Percentiles rank a stretch among this genome's conserved stretches.
These are phyloP conservation scores for Eristalis arbustorum DNA, from an alignment of 2,888 invertebrate species.

Conservation along the genomic window DNA sequence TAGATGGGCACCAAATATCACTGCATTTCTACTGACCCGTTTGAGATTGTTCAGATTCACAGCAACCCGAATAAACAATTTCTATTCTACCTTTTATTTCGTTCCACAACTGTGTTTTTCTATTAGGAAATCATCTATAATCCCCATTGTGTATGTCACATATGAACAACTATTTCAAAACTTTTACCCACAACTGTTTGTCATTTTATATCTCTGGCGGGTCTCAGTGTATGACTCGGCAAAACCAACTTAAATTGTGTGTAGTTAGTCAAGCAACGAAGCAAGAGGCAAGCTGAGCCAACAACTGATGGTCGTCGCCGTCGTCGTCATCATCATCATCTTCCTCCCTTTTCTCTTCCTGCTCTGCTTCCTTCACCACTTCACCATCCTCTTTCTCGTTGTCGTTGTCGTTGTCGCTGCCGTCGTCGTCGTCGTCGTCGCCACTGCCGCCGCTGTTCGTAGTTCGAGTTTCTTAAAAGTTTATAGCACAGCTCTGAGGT, in stretches of 20 bases:
- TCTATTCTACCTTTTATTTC: not conserved
- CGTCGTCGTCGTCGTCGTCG: slow-evolving; percentile 73
- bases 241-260: slow-evolving; percentile 66
- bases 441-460: slow-evolving; percentile 33
- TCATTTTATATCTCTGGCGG: slow-evolving; percentile 49
- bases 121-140: not conserved
- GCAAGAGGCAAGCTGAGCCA: slow-evolving; percentile 67
- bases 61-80: not conserved
- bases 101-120: not conserved
- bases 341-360: not conserved
- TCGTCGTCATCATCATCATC: slow-evolving; percentile 33
- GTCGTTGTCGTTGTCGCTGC: slow-evolving; percentile 73
- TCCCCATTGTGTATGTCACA: not conserved
- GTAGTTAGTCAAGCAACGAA: slow-evolving; percentile 69
- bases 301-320: slow-evolving; percentile 69
- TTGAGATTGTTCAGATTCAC: not conserved
- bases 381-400: slow-evolving; percentile 58
- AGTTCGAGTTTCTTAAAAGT: slow-evolving; percentile 66
- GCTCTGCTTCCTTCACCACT: not conserved
- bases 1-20: not conserved
- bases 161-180: slow-evolving; percentile 24
- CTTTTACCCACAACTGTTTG: slow-evolving; percentile 54
- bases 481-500: slow-evolving; percentile 61
- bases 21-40: not conserved
- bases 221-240: slow-evolving; percentile 64